phyloP scores from a whole-genome alignment of 2,797 vertebrate species.

The Danio tinwini region DNA sequence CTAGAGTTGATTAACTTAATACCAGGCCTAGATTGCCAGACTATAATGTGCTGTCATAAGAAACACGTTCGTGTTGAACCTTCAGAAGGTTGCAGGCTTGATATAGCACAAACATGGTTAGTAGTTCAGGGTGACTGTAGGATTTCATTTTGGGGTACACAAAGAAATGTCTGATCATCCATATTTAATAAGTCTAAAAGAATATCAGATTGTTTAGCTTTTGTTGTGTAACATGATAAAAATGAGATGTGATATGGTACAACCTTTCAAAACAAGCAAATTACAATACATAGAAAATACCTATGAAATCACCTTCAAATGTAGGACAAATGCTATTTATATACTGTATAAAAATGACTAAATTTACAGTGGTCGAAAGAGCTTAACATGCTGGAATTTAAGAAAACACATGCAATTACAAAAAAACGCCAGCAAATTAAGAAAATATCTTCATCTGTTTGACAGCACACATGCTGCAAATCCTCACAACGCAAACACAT shows the following conservation, averaged over 20 bases:
- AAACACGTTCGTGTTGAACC: not conserved
- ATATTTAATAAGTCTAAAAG: not conserved
- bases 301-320: too few species aligned
- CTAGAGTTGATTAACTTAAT: slow-evolving; percentile 51
- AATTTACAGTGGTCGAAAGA: too few species aligned
- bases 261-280: not conserved
- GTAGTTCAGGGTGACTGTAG: not conserved
- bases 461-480: too few species aligned
- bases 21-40: slow-evolving; percentile 15
- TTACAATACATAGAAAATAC: too few species aligned
- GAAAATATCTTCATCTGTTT: too few species aligned
- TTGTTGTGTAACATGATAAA: not conserved
- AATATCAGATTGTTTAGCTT: not conserved
- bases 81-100: slow-evolving; percentile 11
- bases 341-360: too few species aligned
- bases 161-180: not conserved
- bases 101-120: not conserved
- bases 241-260: not conserved
- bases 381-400: too few species aligned
- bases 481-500: too few species aligned
- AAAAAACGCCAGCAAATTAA: too few species aligned
- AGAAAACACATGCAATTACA: too few species aligned
- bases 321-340: too few species aligned
- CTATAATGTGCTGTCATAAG: slow-evolving; percentile 10
- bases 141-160: not conserved